Evolutionary conservation across 2,113 vertebrate species (phyloP).

Genomic region (Phyllostomus discolor): DNA sequence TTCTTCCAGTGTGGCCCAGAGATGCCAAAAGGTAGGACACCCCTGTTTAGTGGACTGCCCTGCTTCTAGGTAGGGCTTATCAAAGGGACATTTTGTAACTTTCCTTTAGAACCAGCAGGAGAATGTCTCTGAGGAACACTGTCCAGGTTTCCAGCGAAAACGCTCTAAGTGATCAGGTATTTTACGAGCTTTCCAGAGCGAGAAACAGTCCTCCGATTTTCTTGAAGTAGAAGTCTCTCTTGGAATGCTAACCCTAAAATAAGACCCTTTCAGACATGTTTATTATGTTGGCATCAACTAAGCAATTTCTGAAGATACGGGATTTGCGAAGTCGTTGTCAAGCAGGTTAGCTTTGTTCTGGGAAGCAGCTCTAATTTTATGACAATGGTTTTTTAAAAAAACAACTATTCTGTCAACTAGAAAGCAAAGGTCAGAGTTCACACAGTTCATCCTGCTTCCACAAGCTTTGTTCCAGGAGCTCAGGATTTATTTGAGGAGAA

Average conservation of each 20-base stretch:
- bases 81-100: background rate
- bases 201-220: background rate
- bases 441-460: background rate
- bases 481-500: constrained; percentile 48
- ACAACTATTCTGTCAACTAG: background rate
- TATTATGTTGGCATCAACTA: constrained; percentile 22
- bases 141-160: background rate
- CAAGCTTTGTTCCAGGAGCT: constrained; percentile 11
- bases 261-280: background rate
- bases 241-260: background rate
- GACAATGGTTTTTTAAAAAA: background rate
- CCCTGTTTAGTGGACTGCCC: background rate
- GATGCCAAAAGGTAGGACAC: no score
- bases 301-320: background rate
- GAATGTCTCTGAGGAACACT: background rate
- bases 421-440: constrained; percentile 36
- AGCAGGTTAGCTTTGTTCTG: constrained; percentile 36
- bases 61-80: background rate
- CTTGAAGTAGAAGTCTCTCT: background rate
- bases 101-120: background rate
- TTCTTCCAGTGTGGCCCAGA: background rate
- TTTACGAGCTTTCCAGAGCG: background rate
- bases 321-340: background rate
- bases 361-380: constrained; percentile 39
- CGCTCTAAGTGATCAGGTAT: background rate